These are phyloP conservation scores for Dipodomys stephensi DNA, from an alignment of 2,113 vertebrate genomes.

Conservation along the genomic window DNA sequence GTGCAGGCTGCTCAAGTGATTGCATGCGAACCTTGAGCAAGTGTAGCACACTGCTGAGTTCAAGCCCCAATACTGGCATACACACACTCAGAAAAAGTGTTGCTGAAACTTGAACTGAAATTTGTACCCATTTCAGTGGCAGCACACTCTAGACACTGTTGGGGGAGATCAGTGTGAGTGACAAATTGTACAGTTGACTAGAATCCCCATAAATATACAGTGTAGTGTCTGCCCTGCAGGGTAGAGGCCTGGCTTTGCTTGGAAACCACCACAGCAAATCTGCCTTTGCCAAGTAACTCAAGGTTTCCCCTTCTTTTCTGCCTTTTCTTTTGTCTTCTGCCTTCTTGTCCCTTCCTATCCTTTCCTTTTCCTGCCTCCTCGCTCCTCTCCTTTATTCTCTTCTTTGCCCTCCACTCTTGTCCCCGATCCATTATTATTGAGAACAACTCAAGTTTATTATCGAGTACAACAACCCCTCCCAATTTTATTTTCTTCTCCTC, in stretches of 20 bases:
- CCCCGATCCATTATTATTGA: background rate
- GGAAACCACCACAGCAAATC: background rate
- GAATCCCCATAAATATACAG: background rate
- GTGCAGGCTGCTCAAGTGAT: too few species aligned
- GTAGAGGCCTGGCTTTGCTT: background rate
- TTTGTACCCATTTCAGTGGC: background rate
- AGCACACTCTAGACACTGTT: background rate
- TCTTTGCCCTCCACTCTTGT: background rate
- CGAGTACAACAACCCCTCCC: background rate
- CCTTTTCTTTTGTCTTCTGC: background rate
- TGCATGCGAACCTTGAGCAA: too few species aligned
- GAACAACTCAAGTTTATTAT: background rate
- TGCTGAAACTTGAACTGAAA: background rate
- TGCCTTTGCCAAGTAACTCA: background rate
- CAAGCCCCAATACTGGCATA: too few species aligned
- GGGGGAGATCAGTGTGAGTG: rapidly evolving
- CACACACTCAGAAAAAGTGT: background rate
- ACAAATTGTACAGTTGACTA: background rate
- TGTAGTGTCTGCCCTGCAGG: rapidly evolving
- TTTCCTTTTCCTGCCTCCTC: background rate
- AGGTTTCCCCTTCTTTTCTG: background rate
- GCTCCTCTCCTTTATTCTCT: background rate
- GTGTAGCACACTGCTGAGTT: too few species aligned
- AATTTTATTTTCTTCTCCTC: background rate
- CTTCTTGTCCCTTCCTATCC: rapidly evolving